A percentile compares a stretch with the other conserved stretches of the same genome.
Evolutionary conservation across 1,140 invertebrate species (phyloP).

Genomic region (Limonius californicus): DNA sequence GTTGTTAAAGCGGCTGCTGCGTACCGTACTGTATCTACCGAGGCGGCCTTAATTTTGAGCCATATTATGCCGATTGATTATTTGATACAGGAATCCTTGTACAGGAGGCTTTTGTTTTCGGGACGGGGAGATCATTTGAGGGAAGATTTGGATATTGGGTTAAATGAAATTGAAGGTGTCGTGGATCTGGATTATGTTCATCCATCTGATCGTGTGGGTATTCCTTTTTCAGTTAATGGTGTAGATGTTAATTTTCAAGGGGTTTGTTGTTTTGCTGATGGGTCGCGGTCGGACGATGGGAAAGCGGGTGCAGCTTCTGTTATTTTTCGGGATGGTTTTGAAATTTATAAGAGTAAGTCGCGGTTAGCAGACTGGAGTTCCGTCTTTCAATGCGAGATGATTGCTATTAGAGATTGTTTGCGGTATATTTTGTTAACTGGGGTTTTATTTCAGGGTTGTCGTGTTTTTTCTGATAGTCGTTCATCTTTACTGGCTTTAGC

Average conservation of each 20-base stretch:
- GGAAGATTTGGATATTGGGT: not conserved
- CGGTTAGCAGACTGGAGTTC: no score
- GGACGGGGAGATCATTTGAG: not conserved
- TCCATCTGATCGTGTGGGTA: no score
- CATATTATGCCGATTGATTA: constrained; percentile 11
- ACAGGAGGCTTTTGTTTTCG: no score
- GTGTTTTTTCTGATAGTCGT: not conserved
- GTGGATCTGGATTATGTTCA: no score
- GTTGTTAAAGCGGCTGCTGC: no score
- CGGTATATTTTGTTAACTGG: not conserved
- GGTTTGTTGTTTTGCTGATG: not conserved
- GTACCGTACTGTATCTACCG: no score
- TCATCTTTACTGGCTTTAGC: not conserved
- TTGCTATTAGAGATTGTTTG: not conserved
- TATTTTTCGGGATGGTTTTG: not conserved
- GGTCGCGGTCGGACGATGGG: no score
- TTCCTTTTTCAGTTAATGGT: no score
- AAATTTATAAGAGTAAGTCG: not conserved
- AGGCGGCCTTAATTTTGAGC: constrained; percentile 2
- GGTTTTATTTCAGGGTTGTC: not conserved
- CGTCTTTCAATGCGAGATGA: no score
- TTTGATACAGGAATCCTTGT: no score
- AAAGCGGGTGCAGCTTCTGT: no score
- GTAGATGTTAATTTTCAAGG: not conserved
- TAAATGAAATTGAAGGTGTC: not conserved